Evolutionary conservation across 2,888 invertebrate species (phyloP), one percentile per base, ranked within the genome.

Genomic region (Chymomyza caudatula): DNA sequence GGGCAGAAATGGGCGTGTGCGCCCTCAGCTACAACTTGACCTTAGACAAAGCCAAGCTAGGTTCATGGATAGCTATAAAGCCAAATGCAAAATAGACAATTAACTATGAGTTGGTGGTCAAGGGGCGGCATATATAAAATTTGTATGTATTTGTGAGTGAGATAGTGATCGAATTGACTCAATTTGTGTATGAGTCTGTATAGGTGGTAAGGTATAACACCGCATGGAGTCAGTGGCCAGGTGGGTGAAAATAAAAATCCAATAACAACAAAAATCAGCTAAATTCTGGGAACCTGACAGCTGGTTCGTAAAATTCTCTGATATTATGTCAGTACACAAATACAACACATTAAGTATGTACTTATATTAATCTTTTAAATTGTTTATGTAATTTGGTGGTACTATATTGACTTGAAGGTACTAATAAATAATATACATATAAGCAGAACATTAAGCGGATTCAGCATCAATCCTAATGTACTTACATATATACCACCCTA

Each of bases 201-300:
- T 6, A 37, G n/a, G n/a, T 11, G 11, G 3, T 11, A 25, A 25
- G 8, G 8, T 29, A 37, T 37, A 8, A 37, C 29, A 37, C 47
- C 15, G 37, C 52, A 37, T 11, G 52, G 52, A 13, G 44, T 44
- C 43, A 8, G 25, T 29, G 25, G 43, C 44, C 20, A 2, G 47
- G 54, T 52, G 44, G 20, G 17, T 58, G 23, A 23, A 25, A 63
- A 44, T 55, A 63, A 44, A 57, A 53, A 57, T 44, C 69, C 29
- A 60, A 52, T 43, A 2, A 11, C 4, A 25, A 25, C 4, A 23
- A 25, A 25, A 25, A 25, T 11, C 11, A 53, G 42, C n/a, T 22
- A 56, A 61, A 62, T 61, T 59, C 47, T 56, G 52, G n/a, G 55
- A 61, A 42, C 4, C n/a, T 2, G 5, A 22, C 56, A 61, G 52